A percentile compares a stretch with the other conserved stretches of the same genome.
phyloP scores from a whole-genome alignment of 1,140 invertebrate genomes.

The Aphaenogaster ashmeadi region DNA sequence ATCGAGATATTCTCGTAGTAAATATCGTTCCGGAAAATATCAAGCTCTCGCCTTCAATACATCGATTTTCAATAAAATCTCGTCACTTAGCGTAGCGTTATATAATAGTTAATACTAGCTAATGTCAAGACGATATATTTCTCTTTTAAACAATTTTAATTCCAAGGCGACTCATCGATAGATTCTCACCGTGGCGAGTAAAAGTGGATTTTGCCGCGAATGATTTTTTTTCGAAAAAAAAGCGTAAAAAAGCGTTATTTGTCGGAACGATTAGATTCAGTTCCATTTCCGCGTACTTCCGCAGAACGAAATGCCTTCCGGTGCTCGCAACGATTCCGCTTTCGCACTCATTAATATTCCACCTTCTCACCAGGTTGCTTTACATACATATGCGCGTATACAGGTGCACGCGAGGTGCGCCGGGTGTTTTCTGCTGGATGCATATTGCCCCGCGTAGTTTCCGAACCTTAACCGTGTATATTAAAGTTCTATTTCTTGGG shows the following conservation, averaged over 20 bases:
- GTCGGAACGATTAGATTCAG: constrained; percentile 12
- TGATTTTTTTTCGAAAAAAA: neutral
- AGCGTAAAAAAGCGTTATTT: constrained; percentile 3
- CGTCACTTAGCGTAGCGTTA: neutral
- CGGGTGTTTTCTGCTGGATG: constrained; percentile 42
- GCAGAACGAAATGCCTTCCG: constrained; percentile 22
- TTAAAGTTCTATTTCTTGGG: constrained; percentile 49
- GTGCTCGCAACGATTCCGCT: constrained; percentile 10
- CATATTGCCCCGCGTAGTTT: constrained; percentile 16
- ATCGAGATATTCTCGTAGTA: neutral
- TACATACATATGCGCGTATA: constrained; percentile 17
- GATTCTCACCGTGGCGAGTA: neutral
- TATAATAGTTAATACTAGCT: neutral
- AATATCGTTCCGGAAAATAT: neutral
- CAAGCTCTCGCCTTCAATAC: neutral
- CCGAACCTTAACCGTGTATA: constrained; percentile 41
- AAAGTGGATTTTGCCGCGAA: neutral
- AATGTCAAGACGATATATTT: neutral
- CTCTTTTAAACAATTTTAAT: constrained; percentile 26
- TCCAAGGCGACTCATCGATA: neutral
- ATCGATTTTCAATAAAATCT: constrained; percentile 30
- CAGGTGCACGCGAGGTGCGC: neutral
- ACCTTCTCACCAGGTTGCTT: constrained; percentile 46
- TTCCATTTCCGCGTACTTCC: constrained; percentile 20
- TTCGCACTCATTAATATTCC: constrained; percentile 54